Percentiles rank a stretch among this genome's conserved stretches.
Evolutionary conservation across 1,140 invertebrate species (phyloP).

Genomic region (Drosophila subobscura): DNA sequence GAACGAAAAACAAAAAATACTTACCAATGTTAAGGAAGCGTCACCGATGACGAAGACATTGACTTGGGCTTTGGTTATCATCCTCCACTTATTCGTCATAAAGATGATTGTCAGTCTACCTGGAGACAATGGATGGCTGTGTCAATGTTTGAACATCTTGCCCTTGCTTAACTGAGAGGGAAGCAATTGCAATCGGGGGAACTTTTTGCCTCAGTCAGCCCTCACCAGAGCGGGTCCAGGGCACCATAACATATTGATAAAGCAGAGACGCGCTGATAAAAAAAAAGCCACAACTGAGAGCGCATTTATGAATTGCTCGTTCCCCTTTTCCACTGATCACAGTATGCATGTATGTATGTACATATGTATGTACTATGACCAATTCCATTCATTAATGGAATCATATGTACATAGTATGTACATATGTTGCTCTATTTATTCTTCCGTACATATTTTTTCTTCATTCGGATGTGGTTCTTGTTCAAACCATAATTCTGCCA

Average conservation of each 20-base stretch:
- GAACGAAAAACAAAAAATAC: no score
- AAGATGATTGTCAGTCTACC: slow-evolving; percentile 13
- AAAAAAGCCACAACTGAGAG: slow-evolving; percentile 5
- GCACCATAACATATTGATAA: slow-evolving; percentile 22
- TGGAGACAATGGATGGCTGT: slow-evolving; percentile 26
- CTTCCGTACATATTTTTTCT: no score
- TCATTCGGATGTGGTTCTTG: no score
- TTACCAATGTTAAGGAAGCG: neutral
- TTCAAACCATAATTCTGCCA: no score
- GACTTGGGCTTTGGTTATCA: slow-evolving; percentile 3
- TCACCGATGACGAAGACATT: neutral
- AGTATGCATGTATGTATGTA: no score
- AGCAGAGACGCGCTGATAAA: slow-evolving; percentile 29
- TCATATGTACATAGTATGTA: no score
- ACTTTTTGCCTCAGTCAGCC: slow-evolving; percentile 15
- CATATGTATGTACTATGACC: no score
- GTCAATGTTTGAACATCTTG: slow-evolving; percentile 36
- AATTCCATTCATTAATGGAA: no score
- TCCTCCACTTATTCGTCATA: neutral
- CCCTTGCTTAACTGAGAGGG: slow-evolving; percentile 24
- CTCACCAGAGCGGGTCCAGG: slow-evolving; percentile 1
- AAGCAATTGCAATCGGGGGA: slow-evolving; percentile 27
- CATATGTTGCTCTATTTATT: no score
- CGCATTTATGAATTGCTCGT: no score
- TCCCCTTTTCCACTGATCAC: no score